phyloP scores from a whole-genome alignment of 30 jellyfish, hydroid and myxozoan species.

The Turritopsis dohrnii region DNA sequence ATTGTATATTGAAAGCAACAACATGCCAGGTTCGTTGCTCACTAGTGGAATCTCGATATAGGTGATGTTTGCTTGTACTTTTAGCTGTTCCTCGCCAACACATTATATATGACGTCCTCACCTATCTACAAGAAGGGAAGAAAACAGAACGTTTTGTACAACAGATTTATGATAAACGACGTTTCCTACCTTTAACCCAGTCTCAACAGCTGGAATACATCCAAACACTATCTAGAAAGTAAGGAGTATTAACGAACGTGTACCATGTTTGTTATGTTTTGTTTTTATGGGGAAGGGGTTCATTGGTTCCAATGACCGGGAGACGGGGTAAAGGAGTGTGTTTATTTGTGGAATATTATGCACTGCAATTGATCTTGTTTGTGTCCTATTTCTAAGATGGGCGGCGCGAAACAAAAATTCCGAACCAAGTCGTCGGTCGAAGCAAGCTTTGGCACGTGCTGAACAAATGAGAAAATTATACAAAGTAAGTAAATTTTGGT shows the following conservation, averaged over 20 bases:
- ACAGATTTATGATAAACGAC: constrained; percentile 32
- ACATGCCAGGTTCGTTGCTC: too few species aligned
- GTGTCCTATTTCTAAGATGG: background rate
- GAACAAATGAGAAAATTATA: constrained; percentile 75
- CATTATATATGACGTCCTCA: constrained; percentile 61
- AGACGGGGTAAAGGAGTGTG: background rate
- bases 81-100: constrained; percentile 74
- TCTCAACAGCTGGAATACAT: constrained; percentile 41
- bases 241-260: background rate
- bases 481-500: constrained; percentile 4
- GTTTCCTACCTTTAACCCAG: constrained; percentile 45
- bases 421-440: constrained; percentile 54
- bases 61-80: background rate
- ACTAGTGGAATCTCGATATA: background rate
- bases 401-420: background rate
- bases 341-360: background rate
- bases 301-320: constrained; percentile 1
- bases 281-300: too few species aligned
- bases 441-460: constrained; percentile 58
- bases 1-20: too few species aligned
- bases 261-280: too few species aligned
- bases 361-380: background rate
- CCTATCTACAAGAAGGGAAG: constrained; percentile 47
- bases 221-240: constrained; percentile 23
- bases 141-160: constrained; percentile 10